A percentile compares a stretch with the other conserved stretches of the same genome.
These are phyloP conservation scores for Itoplectis maculator DNA, from an alignment of 2,888 invertebrate genomes.

Conservation along the genomic window DNA sequence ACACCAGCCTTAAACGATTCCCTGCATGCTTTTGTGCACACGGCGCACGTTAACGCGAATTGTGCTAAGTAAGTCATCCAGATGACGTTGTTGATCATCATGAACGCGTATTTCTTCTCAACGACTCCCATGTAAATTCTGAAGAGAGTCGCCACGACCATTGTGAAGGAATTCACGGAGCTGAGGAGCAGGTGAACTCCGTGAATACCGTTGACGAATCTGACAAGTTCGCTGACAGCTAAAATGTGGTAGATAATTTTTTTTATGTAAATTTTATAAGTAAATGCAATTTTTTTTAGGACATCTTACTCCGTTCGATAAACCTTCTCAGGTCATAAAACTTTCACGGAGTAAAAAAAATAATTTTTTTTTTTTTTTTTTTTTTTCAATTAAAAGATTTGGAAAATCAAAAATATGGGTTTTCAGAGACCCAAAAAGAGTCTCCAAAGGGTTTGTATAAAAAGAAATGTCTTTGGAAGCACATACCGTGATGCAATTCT, in stretches of 20 bases:
- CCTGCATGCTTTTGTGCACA: conserved; percentile 71
- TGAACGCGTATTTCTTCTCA: conserved; percentile 74
- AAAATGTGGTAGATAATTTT: background rate
- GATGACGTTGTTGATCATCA: conserved; percentile 77
- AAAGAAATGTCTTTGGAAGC: background rate
- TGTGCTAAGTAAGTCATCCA: conserved; percentile 76
- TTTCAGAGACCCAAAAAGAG: background rate
- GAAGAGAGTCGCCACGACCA: conserved; percentile 78
- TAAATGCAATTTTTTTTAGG: too few species aligned
- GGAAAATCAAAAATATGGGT: background rate
- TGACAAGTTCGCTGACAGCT: conserved; percentile 74
- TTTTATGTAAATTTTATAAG: too few species aligned
- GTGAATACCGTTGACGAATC: conserved; percentile 73
- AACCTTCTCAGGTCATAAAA: too few species aligned
- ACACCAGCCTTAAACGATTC: conserved; percentile 75
- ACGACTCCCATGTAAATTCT: conserved; percentile 79
- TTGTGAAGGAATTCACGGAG: conserved; percentile 78
- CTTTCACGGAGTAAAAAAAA: background rate
- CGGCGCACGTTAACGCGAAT: conserved; percentile 74
- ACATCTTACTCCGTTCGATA: too few species aligned
- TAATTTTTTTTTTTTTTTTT: too few species aligned
- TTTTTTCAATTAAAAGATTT: too few species aligned
- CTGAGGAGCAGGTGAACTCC: conserved; percentile 76
- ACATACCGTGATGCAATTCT: conserved; percentile 74
- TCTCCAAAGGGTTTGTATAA: background rate